Conservation (phyloP, 2,888 invertebrate genomes). For the Hydriomena furcata region DNA sequence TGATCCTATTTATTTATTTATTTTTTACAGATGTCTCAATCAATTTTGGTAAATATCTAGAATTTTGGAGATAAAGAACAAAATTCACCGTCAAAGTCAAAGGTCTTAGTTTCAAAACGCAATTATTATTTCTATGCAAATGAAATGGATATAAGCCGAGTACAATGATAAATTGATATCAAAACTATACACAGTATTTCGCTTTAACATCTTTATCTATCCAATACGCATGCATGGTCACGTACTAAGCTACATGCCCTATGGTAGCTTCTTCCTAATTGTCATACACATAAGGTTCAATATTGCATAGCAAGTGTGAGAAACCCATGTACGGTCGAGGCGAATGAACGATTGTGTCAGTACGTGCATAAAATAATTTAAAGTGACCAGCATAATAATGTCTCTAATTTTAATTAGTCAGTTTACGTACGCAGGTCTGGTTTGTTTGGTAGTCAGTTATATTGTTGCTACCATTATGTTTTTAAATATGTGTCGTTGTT, state of each 20-base stretch:
- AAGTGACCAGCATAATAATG: slow-evolving; percentile 39
- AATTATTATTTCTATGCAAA: slow-evolving; percentile 25
- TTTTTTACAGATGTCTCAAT: no score
- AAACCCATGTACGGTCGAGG: slow-evolving; percentile 45
- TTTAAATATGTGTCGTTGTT: slow-evolving; percentile 47
- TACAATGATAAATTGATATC: slow-evolving; percentile 30
- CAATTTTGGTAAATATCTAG: no score
- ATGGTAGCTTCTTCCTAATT: slow-evolving; percentile 18
- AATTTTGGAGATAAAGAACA: no score
- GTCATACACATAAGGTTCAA: slow-evolving; percentile 13
- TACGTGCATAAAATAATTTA: slow-evolving; percentile 60
- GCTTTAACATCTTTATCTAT: slow-evolving; percentile 46
- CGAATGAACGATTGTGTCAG: slow-evolving; percentile 64
- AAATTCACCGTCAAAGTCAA: no score
- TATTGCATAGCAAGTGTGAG: slow-evolving; percentile 33
- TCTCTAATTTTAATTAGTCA: slow-evolving; percentile 30
- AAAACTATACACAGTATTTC: slow-evolving; percentile 43
- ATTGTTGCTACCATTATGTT: slow-evolving; percentile 53
- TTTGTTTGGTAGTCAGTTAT: slow-evolving; percentile 41
- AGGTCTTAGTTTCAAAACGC: background rate
- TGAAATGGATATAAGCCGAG: slow-evolving; percentile 10
- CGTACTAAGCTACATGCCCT: slow-evolving; percentile 36
- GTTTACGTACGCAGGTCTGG: slow-evolving; percentile 27
- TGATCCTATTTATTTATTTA: no score
- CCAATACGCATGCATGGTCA: slow-evolving; percentile 48